Evolutionary conservation across 2,888 invertebrate genomes (phyloP), one percentile per base, ranked within the genome.

Genomic region (Mantis religiosa): DNA sequence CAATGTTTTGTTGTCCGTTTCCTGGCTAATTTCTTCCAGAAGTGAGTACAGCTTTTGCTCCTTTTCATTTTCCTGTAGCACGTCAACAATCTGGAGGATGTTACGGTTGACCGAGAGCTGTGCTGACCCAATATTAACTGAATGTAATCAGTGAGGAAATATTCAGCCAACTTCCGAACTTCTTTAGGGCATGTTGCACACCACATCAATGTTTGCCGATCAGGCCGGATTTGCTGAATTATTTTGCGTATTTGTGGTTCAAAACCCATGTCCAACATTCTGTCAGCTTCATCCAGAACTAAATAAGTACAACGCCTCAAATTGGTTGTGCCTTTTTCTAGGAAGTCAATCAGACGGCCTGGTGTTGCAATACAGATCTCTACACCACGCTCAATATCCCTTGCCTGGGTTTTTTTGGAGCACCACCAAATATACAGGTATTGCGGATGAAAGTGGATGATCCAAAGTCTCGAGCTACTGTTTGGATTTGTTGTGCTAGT

Each of bases 181-280:
- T 99, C 99, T 92, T 98, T 98, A 0, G 99, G 99, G 99, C 99
- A 99, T n/a, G 99, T 99, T 0, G 99, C 99, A 90, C 98, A 98
- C 98, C 98, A 99, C 99, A 99, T 99, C 85, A 99, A 94, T n/a
- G 98, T 98, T 93, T 99, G 99, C 92, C 99, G 95, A 92, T 99
- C 98, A 28, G 98, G 98, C 94, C 98, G 95, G 91, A 98, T 98
- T 93, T 98, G 98, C 92, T 97, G 97, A 91, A 98, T 95, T 91
- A 99, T 98, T 93, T 98, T 98, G 88, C 98, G 95, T 91, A 99
- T 98, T 93, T 99, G 98, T 6, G 98, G 98, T 93, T 99, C 98
- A 93, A 99, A 99, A 90, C 99, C 99, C 99, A 99, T 99, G 93
- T 99, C 98, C 92, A 99, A 94, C 98, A 99, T 99, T 87, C 98